Base-by-base conservation (phyloP, 1,140 invertebrate species). In the Bombus pascuorum region DNA sequence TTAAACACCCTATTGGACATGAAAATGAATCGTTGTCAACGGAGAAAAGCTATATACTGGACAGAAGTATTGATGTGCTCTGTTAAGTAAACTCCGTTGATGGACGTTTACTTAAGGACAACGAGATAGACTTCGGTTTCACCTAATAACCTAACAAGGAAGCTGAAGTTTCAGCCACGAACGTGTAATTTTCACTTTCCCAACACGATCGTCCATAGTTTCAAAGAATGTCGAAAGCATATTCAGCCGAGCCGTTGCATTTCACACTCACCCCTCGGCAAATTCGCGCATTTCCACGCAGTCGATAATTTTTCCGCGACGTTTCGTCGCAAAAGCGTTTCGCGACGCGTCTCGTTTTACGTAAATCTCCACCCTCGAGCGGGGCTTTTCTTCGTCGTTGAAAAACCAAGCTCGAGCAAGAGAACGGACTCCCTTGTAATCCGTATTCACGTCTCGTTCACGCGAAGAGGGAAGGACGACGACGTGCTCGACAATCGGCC, bases 291-390 rank as follows among this genome's bases (percentile, higher is more conserved):
- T 68, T 79, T 22, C 66, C 77, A 3, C 77, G 22, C 42, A 13
- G 12, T 42, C 62, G 78, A 53, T 66, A 37, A 47, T 3, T 25
- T 42, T 70, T 80, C 65, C 42, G 15, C 37, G 44, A 44, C 57
- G 57, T 25, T 77, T 77, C 32, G n/a, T 70, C 78, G 78, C 25
- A 37, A 80, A 42, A 47, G 73, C 44, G 25, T 83, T 28, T 83
- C 72, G 59, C 42, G 78, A 80, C 44, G 42, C 66, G 44, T 37
- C 79, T 22, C 47, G n/a, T 66, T 37, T 42, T 68, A n/a, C 34
- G 6, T 39, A 15, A 47, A 2, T 13, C 18, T 47, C 28, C 5
- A 22, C 57, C n/a, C 42, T 15, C 42, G 53, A 10, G 6, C 42
- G 13, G 6, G 6, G 18, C 44, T 42, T 70, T 77, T 75, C 37